A percentile compares a stretch with the other conserved stretches of the same genome.
Conservation (phyloP, 2,888 invertebrate genomes). For the Elmis aenea region DNA sequence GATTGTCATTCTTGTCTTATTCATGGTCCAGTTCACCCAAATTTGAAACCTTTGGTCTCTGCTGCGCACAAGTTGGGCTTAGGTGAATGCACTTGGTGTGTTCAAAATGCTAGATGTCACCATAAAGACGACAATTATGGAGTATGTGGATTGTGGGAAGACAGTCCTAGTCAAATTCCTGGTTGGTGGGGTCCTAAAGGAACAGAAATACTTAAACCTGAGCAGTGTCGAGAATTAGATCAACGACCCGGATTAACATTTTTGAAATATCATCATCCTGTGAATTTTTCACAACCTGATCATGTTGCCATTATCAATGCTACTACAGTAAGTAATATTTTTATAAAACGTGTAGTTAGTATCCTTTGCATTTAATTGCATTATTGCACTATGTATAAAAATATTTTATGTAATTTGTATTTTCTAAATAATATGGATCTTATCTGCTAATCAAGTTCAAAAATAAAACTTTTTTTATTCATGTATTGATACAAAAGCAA, state of each 20-base stretch:
- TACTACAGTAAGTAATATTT: constrained; percentile 62
- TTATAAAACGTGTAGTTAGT: too few relatives aligned
- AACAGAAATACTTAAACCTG: constrained; percentile 54
- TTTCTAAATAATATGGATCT: too few relatives aligned
- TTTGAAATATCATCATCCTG: constrained; percentile 80
- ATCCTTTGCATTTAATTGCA: too few relatives aligned
- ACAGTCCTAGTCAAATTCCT: constrained; percentile 73
- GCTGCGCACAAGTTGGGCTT: constrained; percentile 74
- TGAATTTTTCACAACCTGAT: constrained; percentile 84
- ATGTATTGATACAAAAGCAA: too few relatives aligned
- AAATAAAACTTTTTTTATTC: too few relatives aligned
- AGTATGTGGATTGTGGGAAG: constrained; percentile 72
- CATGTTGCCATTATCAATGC: constrained; percentile 81
- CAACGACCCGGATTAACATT: constrained; percentile 85
- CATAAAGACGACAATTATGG: constrained; percentile 79
- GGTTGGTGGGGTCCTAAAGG: constrained; percentile 91
- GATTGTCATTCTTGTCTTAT: constrained; percentile 89
- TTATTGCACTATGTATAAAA: too few relatives aligned
- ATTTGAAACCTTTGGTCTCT: constrained; percentile 46
- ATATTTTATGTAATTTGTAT: too few relatives aligned
- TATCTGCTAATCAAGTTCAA: too few relatives aligned
- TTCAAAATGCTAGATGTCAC: constrained; percentile 86
- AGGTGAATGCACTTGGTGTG: constrained; percentile 87
- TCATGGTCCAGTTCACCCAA: constrained; percentile 60
- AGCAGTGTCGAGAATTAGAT: constrained; percentile 73